phyloP scores from a whole-genome alignment of 2,888 invertebrate genomes.

The Synergus itoensis region DNA sequence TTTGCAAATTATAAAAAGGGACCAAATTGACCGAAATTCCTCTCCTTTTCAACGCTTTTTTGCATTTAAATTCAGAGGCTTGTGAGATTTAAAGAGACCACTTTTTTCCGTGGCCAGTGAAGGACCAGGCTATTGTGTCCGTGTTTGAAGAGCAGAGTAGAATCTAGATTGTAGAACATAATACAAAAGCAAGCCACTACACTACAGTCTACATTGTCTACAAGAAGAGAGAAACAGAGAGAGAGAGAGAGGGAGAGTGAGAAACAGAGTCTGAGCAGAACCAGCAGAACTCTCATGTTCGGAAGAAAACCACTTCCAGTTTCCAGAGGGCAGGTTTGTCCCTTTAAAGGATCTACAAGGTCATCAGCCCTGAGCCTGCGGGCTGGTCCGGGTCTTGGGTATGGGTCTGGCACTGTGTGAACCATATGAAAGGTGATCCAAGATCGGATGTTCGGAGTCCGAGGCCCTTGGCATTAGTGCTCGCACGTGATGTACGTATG shows the following conservation, averaged over 20 bases:
- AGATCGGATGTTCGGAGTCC: conserved; percentile 56
- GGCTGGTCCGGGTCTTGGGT: conserved; percentile 31
- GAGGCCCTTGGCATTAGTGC: conserved; percentile 28
- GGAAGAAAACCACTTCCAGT: conserved; percentile 44
- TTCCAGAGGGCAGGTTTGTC: conserved; percentile 41
- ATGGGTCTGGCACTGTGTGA: conserved; percentile 65
- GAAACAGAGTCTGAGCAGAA: background rate
- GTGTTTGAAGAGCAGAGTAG: background rate
- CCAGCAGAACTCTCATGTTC: conserved; percentile 6
- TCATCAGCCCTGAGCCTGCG: conserved; percentile 65
- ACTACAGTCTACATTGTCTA: background rate
- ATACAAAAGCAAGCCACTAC: conserved; percentile 25
- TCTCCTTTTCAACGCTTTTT: background rate
- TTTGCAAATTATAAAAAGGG: too few species aligned
- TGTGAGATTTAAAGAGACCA: conserved; percentile 18
- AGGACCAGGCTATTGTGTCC: conserved; percentile 10
- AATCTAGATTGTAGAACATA: conserved; percentile 24
- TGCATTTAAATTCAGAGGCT: background rate
- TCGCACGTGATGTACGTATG: conserved; percentile 36
- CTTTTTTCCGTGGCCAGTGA: conserved; percentile 6
- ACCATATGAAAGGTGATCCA: conserved; percentile 72
- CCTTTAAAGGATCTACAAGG: conserved; percentile 68
- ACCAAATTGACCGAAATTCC: too few species aligned
- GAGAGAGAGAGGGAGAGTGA: too few species aligned
- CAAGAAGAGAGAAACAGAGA: background rate